A percentile compares a stretch with the other conserved stretches of the same genome.
Evolutionary conservation across 1,140 invertebrate genomes (phyloP).

Genomic region (Hyphantria cunea): DNA sequence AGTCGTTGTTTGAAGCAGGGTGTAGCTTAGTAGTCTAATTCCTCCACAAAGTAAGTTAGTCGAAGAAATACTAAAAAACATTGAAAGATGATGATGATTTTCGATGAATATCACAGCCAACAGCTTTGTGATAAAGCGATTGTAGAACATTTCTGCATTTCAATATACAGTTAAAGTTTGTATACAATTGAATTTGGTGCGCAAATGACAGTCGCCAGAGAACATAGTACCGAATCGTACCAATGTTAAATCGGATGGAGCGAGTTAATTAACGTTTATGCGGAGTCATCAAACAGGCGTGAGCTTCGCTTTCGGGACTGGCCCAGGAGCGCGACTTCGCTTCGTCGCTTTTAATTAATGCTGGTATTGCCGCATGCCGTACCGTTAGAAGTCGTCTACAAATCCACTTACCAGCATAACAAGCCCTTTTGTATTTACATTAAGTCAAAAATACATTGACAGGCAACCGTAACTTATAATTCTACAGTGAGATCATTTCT

Average conservation of each 20-base stretch:
- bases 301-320: conserved; percentile 36
- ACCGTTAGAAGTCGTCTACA: conserved; percentile 37
- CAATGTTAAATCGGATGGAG: conserved; percentile 48
- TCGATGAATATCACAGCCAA: conserved; percentile 44
- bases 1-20: no score
- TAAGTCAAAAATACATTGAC: conserved; percentile 24
- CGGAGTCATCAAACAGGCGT: conserved; percentile 61
- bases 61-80: no score
- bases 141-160: no score
- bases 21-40: no score
- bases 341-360: conserved; percentile 62
- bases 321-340: conserved; percentile 49
- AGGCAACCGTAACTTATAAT: no score
- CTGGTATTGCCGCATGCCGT: conserved; percentile 33
- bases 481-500: no score
- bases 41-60: no score
- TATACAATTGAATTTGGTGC: conserved; percentile 11
- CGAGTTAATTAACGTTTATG: conserved; percentile 69
- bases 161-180: no score
- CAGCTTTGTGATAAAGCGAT: no score
- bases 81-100: no score
- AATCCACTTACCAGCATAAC: conserved; percentile 36
- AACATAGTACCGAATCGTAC: conserved; percentile 32
- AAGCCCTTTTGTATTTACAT: conserved; percentile 20
- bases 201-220: conserved; percentile 16